Evolutionary conservation across 30 jellyfish, hydroid and myxozoan species (phyloP), one percentile per base, ranked within the genome.

Genomic region (Rhopilema esculentum): DNA sequence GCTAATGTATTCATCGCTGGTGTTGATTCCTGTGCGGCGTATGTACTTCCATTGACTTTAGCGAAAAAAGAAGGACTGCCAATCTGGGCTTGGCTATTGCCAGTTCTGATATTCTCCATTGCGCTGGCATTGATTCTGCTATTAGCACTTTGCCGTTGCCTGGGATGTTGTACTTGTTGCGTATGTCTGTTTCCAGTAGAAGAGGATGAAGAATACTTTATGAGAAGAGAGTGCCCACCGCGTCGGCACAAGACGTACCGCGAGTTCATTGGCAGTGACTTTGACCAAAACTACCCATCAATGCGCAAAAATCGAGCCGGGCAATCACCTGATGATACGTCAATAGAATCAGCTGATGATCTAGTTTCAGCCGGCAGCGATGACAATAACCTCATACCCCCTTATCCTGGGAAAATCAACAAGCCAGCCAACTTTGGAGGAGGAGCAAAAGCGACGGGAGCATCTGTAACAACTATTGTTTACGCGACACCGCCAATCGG

Each of bases 251-350:
- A 49, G 19, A 26, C 92, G 30, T 84, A 49, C 30, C 86, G 77
- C 51, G 92, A 84, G 49, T 84, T 49, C 82, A 62, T 71, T 32
- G 92, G 92, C 0, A 57, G 81, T 0, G 87, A 62, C 48, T 22
- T 61, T 63, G 92, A 84, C 61, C 85, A 70, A 15, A 29, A 26
- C 22, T 72, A 20, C 65, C 92, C 92, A 32, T 50, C 86, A 22
- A 27, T 84, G 85, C 85, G 92, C 12, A 84, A 84, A 61, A 84
- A 84, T 32, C 86, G 92, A 32, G 86, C 92, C 12, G 92, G 92
- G 31, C 80, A 24, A 6, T 15, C 49, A 20, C 92, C 92, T 0
- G 85, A 72, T 49, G 86, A 84, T 50, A 82, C 74, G 20, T 82
- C 91, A 1, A 32, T 84, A 16, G 86, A 84, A 32, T 84, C 92